These are phyloP conservation scores for Campoplex nolae DNA, from an alignment of 2,888 invertebrate genomes.

Conservation along the genomic window DNA sequence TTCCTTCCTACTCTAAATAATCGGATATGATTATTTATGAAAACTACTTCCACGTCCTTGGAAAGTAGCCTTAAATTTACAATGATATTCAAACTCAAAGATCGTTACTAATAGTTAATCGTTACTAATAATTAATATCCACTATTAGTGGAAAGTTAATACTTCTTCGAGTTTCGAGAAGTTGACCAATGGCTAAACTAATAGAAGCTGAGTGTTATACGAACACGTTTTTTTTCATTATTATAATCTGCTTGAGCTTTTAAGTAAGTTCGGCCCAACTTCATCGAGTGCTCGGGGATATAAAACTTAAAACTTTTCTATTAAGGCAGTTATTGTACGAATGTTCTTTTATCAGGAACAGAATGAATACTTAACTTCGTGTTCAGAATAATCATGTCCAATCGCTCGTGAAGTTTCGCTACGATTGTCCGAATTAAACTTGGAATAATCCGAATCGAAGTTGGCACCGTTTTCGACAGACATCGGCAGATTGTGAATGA, in stretches of 20 bases:
- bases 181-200: background rate
- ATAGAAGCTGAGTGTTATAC: background rate
- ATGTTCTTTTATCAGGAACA: background rate
- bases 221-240: too few species aligned
- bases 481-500: background rate
- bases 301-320: background rate
- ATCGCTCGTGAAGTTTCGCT: background rate
- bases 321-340: background rate
- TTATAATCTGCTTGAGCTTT: background rate
- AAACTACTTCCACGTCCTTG: slow-evolving; percentile 75
- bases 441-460: background rate
- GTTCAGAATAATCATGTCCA: background rate
- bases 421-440: background rate
- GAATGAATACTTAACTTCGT: background rate
- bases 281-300: background rate
- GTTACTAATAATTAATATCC: background rate
- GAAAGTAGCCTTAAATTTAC: slow-evolving; percentile 74
- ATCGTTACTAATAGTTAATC: background rate
- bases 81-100: slow-evolving; percentile 24
- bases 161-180: background rate
- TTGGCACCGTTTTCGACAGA: background rate
- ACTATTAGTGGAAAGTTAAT: background rate
- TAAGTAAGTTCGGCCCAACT: background rate
- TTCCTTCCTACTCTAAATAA: slow-evolving; percentile 67
- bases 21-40: slow-evolving; percentile 75